Conservation (phyloP, 2,113 vertebrate species). For the Ibidorhyncha struthersii region DNA sequence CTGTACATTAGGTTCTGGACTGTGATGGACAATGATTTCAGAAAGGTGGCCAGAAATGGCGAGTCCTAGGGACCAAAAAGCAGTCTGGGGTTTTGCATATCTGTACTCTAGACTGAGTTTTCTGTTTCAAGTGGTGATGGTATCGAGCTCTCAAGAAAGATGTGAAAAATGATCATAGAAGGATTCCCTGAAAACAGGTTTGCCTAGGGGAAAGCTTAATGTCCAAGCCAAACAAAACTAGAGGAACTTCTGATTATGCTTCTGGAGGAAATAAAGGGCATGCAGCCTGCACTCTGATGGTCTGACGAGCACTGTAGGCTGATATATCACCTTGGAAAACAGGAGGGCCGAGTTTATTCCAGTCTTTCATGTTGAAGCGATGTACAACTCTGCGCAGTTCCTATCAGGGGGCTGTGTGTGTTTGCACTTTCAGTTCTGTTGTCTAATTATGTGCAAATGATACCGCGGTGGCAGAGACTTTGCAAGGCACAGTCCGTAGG, state of each 20-base stretch:
- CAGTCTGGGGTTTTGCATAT: neutral
- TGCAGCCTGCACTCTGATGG: neutral
- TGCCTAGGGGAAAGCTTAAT: neutral
- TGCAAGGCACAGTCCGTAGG: neutral
- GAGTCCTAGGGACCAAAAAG: neutral
- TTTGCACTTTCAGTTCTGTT: neutral
- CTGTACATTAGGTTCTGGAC: neutral
- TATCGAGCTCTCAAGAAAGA: neutral
- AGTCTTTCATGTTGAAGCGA: neutral
- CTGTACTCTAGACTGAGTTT: neutral
- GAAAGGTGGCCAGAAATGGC: neutral
- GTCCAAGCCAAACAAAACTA: neutral
- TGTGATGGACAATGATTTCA: rapidly evolving
- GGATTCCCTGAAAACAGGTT: neutral
- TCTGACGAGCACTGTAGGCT: neutral
- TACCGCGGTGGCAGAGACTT: neutral
- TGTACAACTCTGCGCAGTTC: neutral
- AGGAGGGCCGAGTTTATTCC: neutral
- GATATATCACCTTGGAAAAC: neutral
- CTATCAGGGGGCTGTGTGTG: rapidly evolving
- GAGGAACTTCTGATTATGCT: neutral
- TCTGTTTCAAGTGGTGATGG: neutral
- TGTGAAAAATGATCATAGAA: neutral
- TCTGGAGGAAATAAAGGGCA: neutral
- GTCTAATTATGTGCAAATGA: neutral